Conservation (phyloP, 2,888 invertebrate genomes). For the Pyrocoelia pectoralis region DNA sequence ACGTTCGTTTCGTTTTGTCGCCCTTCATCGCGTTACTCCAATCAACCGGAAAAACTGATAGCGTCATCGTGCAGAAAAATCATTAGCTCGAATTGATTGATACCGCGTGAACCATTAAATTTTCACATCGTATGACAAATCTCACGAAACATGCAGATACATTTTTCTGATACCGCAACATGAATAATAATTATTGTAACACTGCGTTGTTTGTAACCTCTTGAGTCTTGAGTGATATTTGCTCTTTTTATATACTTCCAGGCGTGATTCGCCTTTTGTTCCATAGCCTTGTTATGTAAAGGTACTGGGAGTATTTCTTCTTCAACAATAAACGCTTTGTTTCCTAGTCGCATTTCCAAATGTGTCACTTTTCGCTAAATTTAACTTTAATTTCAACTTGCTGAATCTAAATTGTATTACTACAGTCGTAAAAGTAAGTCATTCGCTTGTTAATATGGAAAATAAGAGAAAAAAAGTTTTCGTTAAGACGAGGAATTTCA, state of each 20-base stretch:
- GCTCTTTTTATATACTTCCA: conserved; percentile 8
- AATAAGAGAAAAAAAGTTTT: neutral
- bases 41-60: conserved; percentile 51
- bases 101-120: conserved; percentile 9
- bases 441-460: conserved; percentile 4
- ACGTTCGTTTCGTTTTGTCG: conserved; percentile 42
- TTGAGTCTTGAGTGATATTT: conserved; percentile 4
- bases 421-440: neutral
- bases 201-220: conserved; percentile 6
- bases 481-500: conserved; percentile 4
- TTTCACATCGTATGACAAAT: neutral
- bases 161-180: neutral
- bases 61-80: conserved; percentile 46
- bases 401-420: neutral
- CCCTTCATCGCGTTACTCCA: conserved; percentile 44
- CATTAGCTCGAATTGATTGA: conserved; percentile 43
- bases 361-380: conserved; percentile 1
- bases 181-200: no score
- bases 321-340: neutral
- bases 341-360: neutral
- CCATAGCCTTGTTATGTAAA: neutral
- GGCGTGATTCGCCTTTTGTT: conserved; percentile 6
- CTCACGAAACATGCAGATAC: neutral
- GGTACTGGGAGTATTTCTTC: neutral
- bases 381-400: neutral